Conservation (phyloP, 2,797 vertebrate genomes). For the Eulemur coronatus region DNA sequence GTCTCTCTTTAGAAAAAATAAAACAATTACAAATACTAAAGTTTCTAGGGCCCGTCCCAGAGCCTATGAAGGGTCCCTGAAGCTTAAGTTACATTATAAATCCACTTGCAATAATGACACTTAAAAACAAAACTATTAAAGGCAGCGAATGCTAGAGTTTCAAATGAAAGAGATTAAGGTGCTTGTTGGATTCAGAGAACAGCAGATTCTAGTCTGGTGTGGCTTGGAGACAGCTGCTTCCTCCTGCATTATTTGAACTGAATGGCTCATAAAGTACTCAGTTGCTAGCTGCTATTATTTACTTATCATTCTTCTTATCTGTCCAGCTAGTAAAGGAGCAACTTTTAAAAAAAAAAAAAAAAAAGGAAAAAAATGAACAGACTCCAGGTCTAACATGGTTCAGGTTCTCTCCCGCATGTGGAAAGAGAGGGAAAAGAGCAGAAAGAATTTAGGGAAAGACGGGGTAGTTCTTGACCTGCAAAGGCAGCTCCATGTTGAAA, state of each 20-base stretch:
- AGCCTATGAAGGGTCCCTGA: neutral
- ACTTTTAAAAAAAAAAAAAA: neutral
- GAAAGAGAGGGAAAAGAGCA: neutral
- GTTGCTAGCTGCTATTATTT: neutral
- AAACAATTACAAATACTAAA: neutral
- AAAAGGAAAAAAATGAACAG: neutral
- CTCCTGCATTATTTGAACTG: neutral
- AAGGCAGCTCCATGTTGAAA: neutral
- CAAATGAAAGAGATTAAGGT: neutral
- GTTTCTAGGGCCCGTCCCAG: neutral
- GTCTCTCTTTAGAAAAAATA: neutral
- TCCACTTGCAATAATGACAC: neutral
- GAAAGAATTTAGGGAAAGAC: neutral
- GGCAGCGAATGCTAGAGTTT: neutral
- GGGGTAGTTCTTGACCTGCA: neutral
- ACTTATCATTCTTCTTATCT: neutral
- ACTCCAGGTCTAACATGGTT: neutral
- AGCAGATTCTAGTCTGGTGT: neutral
- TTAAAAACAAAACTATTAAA: neutral
- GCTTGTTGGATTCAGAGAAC: neutral
- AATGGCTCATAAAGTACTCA: neutral
- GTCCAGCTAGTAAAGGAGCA: neutral
- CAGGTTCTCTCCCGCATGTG: neutral
- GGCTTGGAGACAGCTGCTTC: neutral
- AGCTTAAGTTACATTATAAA: neutral